Evolutionary conservation across 1,140 invertebrate species (phyloP).

Genomic region (Eubasilissa regina): DNA sequence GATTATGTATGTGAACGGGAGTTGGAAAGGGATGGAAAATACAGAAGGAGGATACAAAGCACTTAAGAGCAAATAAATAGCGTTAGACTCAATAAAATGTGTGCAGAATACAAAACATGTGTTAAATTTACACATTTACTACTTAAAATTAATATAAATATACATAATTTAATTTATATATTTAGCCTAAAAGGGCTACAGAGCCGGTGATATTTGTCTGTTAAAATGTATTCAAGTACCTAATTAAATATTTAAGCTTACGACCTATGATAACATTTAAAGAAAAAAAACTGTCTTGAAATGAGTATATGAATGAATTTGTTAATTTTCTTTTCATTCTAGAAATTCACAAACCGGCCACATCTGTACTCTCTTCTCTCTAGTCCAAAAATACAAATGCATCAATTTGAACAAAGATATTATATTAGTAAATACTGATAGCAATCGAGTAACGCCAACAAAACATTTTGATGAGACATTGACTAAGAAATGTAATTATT

Average conservation of each 20-base stretch:
- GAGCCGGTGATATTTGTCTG: constrained; percentile 48
- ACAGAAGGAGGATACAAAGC: constrained; percentile 6
- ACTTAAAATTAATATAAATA: constrained; percentile 35
- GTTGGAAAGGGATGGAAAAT: not conserved
- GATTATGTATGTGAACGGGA: constrained; percentile 26
- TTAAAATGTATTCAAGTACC: constrained; percentile 9
- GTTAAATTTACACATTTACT: constrained; percentile 26
- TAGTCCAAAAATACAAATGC: no score
- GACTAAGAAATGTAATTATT: no score
- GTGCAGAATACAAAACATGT: constrained; percentile 53
- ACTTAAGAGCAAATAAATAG: not conserved
- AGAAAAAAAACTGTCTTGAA: no score
- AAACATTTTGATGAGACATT: no score
- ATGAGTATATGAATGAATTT: no score
- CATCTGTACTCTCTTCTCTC: no score
- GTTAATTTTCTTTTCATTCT: no score
- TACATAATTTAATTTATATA: not conserved
- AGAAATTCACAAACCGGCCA: no score
- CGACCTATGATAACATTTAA: not conserved
- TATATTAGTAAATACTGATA: no score
- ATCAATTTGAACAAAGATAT: no score
- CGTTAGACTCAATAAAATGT: constrained; percentile 46
- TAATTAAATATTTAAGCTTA: constrained; percentile 23
- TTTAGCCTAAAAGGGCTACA: constrained; percentile 48
- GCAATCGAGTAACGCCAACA: no score